Evolutionary conservation across 1,140 invertebrate species (phyloP).

Genomic region (Lanistes nyassanus): DNA sequence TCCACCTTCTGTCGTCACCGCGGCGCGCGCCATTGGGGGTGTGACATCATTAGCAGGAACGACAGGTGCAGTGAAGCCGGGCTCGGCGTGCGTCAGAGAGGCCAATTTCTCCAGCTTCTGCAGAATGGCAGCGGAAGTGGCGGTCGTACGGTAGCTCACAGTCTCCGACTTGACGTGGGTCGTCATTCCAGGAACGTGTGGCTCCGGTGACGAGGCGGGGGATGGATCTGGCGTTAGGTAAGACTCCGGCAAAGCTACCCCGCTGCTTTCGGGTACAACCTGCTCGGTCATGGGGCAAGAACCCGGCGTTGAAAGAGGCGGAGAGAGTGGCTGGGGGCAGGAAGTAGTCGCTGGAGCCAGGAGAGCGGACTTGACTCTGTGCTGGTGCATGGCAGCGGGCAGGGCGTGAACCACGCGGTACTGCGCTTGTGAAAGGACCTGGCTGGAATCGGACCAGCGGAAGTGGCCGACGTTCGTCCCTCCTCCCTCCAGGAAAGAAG

Average conservation of each 20-base stretch:
- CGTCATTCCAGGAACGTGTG: conserved; percentile 31
- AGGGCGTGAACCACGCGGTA: conserved; percentile 15
- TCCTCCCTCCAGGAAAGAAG: conserved; percentile 4
- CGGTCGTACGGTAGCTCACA: not conserved
- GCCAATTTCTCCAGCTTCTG: conserved; percentile 36
- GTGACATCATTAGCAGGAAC: not conserved
- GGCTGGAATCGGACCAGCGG: not conserved
- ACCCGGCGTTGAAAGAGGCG: not conserved
- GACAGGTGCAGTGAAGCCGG: conserved; percentile 23
- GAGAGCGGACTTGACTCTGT: not conserved
- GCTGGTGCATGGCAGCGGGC: conserved; percentile 3
- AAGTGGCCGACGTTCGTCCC: not conserved
- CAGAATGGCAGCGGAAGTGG: conserved; percentile 27
- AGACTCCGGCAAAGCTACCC: conserved; percentile 50
- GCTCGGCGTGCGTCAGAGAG: conserved; percentile 37
- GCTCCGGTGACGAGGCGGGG: conserved; percentile 55
- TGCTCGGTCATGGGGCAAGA: conserved; percentile 41
- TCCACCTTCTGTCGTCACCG: not conserved
- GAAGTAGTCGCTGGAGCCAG: not conserved
- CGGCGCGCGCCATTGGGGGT: not conserved
- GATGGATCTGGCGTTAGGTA: conserved; percentile 60
- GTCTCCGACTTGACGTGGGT: conserved; percentile 22
- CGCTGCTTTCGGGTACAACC: conserved; percentile 52
- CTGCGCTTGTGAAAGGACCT: conserved; percentile 16
- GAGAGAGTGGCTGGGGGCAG: conserved; percentile 12